Percentiles rank a stretch among this genome's conserved stretches.
phyloP scores from a whole-genome alignment of 2,797 vertebrate species.

The Neosilurus mollespiculum region DNA sequence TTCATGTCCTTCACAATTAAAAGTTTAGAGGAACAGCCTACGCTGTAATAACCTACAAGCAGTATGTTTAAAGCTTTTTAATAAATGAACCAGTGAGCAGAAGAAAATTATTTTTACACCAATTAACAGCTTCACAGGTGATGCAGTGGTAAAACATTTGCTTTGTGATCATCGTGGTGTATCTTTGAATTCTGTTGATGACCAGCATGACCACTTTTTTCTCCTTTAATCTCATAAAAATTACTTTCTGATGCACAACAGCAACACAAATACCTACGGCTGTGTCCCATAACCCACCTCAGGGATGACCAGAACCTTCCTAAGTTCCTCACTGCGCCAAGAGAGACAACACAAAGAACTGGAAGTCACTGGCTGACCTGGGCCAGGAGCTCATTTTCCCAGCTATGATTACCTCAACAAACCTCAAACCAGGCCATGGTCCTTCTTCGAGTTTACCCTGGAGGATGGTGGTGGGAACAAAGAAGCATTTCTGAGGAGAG shows the following conservation, averaged over 20 bases:
- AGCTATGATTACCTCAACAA: background rate
- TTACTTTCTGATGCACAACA: background rate
- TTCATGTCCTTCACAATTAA: background rate
- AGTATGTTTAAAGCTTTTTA: background rate
- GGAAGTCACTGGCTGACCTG: background rate
- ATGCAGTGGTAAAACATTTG: no score
- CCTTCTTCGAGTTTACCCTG: background rate
- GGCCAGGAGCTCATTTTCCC: background rate
- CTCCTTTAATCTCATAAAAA: background rate
- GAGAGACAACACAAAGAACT: background rate
- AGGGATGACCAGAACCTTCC: no score
- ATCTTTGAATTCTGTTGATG: background rate
- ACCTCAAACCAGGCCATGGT: background rate
- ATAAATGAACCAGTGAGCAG: background rate
- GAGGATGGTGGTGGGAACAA: background rate
- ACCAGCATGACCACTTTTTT: background rate
- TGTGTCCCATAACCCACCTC: background rate
- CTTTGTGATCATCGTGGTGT: background rate
- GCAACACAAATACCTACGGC: background rate
- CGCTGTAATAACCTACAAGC: background rate
- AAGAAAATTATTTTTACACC: conserved; percentile 3
- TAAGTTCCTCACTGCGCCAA: background rate
- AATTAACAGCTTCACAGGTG: background rate
- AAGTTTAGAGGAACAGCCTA: background rate
- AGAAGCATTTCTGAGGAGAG: no score